A percentile compares a stretch with the other conserved stretches of the same genome.
Conservation (phyloP, 2,113 vertebrate species). For the Scortum barcoo region DNA sequence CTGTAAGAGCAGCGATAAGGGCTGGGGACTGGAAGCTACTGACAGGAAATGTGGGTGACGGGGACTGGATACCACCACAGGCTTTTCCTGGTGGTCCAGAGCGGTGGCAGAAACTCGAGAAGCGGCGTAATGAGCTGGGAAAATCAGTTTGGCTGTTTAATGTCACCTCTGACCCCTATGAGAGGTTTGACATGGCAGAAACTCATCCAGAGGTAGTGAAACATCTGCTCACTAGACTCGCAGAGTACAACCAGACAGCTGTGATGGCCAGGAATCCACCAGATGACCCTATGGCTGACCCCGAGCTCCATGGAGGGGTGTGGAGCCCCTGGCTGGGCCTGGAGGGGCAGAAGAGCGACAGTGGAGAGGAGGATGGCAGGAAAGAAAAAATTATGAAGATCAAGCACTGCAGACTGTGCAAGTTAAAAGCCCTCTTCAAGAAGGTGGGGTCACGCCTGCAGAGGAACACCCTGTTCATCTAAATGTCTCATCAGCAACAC, state of each 20-base stretch:
- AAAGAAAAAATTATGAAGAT: slow-evolving; percentile 59
- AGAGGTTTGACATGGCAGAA: slow-evolving; percentile 89
- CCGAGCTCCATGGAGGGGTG: slow-evolving; percentile 90
- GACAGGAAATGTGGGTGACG: slow-evolving; percentile 91
- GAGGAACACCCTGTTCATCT: slow-evolving; percentile 72
- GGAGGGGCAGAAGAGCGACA: slow-evolving; percentile 50
- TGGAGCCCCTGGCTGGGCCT: slow-evolving; percentile 94
- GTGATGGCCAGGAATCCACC: slow-evolving; percentile 90
- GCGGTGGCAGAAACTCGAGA: slow-evolving; percentile 89
- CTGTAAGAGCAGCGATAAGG: slow-evolving; percentile 90
- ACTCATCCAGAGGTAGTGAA: slow-evolving; percentile 89
- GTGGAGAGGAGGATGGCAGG: slow-evolving; percentile 72
- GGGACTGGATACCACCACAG: slow-evolving; percentile 93
- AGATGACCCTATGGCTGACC: slow-evolving; percentile 92
- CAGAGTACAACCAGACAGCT: slow-evolving; percentile 90
- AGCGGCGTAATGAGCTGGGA: slow-evolving; percentile 82
- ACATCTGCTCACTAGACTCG: slow-evolving; percentile 87
- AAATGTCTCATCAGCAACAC: slow-evolving; percentile 26
- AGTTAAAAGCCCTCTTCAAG: slow-evolving; percentile 80
- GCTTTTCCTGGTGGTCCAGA: slow-evolving; percentile 84
- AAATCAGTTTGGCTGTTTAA: slow-evolving; percentile 96
- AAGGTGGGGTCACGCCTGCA: slow-evolving; percentile 79
- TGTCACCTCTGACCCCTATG: slow-evolving; percentile 90
- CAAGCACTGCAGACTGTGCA: slow-evolving; percentile 79
- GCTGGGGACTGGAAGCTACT: slow-evolving; percentile 93